phyloP scores from a whole-genome alignment of 2,113 vertebrate species.

The Oreochromis tanganicae region DNA sequence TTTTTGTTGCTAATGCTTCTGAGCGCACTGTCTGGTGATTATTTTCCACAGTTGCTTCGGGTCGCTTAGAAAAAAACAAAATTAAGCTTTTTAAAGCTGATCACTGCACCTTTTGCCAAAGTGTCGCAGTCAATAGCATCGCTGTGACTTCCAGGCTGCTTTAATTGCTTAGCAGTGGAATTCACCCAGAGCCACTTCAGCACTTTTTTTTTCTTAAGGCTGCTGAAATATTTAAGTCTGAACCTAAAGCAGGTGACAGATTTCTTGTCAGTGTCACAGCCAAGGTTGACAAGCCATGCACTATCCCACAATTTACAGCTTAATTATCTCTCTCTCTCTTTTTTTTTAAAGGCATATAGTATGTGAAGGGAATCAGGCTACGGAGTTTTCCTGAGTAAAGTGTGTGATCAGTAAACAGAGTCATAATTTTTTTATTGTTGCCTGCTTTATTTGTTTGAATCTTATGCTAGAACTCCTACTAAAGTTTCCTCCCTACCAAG shows the following conservation, averaged over 20 bases:
- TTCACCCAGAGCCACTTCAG: slow-evolving; percentile 55
- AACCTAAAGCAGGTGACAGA: slow-evolving; percentile 50
- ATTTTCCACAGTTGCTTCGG: background rate
- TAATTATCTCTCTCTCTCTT: background rate
- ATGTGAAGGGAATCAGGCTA: background rate
- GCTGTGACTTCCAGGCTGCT: slow-evolving; percentile 14
- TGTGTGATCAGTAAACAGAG: background rate
- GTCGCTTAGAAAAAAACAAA: fast-evolving
- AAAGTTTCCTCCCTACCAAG: background rate
- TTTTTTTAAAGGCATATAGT: background rate
- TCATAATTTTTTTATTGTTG: background rate
- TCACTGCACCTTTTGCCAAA: slow-evolving; percentile 2
- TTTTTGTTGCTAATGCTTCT: background rate
- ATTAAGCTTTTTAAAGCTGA: background rate
- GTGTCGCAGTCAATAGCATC: background rate
- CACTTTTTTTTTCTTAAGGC: slow-evolving; percentile 53
- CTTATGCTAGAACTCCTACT: background rate
- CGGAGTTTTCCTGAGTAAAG: background rate
- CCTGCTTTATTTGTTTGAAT: background rate
- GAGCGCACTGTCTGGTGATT: background rate
- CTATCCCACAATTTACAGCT: slow-evolving; percentile 1
- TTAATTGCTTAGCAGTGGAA: slow-evolving; percentile 67
- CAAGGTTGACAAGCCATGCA: slow-evolving; percentile 14
- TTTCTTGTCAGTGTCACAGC: slow-evolving; percentile 14
- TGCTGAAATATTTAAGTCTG: slow-evolving; percentile 64